Evolutionary conservation across 92 coral and sea anemone species (phyloP), one percentile per base, ranked within the genome.

Genomic region (Paramuricea clavata): DNA sequence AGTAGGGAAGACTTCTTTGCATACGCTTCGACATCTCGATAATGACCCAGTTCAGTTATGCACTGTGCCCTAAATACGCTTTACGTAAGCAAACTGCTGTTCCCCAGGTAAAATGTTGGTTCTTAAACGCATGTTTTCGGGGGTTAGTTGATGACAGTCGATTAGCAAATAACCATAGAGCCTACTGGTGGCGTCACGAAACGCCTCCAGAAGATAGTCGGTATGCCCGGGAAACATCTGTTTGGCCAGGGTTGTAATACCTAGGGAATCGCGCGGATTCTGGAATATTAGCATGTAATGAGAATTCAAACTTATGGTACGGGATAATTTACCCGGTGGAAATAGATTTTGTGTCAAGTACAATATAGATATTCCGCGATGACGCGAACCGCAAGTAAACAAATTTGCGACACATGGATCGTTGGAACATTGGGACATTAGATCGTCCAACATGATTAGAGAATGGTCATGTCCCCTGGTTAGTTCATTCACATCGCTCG

Each of bases 31-130:
- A 47, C 52, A 47, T 47, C 1, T 6, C 10, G 44, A 39, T 10
- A 39, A 39, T 47, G 52, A 12, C 16, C 52, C 6, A 9, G 1
- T 5, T 15, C 12, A 9, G 3, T 47, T 47, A 15, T 1, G 16
- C 52, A 5, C 52, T n/a, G 16, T 15, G 52, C 1, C 17, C 17
- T 6, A 47, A 47, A 12, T 47, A 12, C 52, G 82, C 36, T 43
- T 76, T 17, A 43, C 82, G 19, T 76, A 76, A 56, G 72, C 92
- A 34, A 34, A 56, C 59, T 83, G 92, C 17, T 82, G 73, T 47
- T 88, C 87, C 2, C 79, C 83, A 0, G 82, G 91, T 52, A 87
- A 87, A 33, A 87, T 70, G 50, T 82, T 82, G 31, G 75, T 81
- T 13, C 87, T 15, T 17, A 82, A 39, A 6, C 85, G 60, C 36